phyloP scores from a whole-genome alignment of 1,140 invertebrate genomes.

The Plutomurus gul region DNA sequence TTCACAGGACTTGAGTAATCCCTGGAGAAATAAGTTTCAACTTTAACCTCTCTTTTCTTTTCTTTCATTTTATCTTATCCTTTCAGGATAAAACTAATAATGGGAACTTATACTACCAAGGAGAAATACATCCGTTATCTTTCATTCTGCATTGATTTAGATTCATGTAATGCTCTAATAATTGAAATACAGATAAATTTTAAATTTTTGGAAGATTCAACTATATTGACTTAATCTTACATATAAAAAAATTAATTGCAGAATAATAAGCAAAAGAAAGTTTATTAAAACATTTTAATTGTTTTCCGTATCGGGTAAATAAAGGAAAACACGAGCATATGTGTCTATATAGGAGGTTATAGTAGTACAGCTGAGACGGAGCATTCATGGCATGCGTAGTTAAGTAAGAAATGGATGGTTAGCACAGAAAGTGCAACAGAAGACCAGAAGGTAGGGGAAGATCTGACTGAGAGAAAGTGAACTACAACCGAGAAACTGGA shows the following conservation, averaged over 20 bases:
- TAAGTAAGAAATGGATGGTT: neutral
- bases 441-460: conserved; percentile 30
- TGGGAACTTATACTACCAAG: neutral
- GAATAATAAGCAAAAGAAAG: no score
- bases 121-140: neutral
- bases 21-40: conserved; percentile 8
- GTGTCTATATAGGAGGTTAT: neutral
- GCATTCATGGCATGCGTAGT: conserved; percentile 20
- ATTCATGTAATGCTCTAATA: no score
- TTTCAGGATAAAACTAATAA: conserved; percentile 5
- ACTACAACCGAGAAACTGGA: conserved; percentile 30
- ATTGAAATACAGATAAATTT: no score
- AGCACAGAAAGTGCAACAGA: neutral
- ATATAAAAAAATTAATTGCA: no score
- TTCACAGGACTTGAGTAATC: conserved; percentile 16
- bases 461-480: conserved; percentile 32
- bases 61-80: neutral
- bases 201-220: no score
- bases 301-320: no score
- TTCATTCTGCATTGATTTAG: no score
- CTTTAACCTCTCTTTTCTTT: conserved; percentile 15
- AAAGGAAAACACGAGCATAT: neutral
- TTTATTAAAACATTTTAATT: no score
- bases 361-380: neutral
- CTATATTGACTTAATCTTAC: no score